Percentiles rank a stretch among this genome's conserved stretches.
These are phyloP conservation scores for Etheostoma nigrum DNA, from an alignment of 2,797 vertebrate species.

Conservation along the genomic window DNA sequence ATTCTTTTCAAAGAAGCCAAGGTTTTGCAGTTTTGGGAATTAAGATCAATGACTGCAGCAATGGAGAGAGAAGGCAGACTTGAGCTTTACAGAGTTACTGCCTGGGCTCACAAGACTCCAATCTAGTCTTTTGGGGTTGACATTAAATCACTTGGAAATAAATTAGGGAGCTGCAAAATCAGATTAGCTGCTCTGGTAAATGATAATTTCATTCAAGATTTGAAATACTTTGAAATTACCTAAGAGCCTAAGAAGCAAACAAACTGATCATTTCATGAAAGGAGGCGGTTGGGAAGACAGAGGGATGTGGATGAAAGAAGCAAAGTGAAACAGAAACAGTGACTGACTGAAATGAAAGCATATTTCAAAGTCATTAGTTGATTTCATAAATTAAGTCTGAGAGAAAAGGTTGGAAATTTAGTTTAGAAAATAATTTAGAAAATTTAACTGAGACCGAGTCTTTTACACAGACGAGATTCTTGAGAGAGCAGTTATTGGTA, in stretches of 20 bases:
- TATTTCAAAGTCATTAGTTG: constrained; percentile 15
- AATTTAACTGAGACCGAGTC: constrained; percentile 1
- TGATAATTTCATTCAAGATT: neutral
- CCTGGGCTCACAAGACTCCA: neutral
- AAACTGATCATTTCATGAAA: neutral
- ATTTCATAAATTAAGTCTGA: constrained; percentile 7
- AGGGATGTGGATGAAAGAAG: neutral
- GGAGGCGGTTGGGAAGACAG: neutral
- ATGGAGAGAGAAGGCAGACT: neutral
- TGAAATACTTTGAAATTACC: neutral
- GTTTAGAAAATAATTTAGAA: no score
- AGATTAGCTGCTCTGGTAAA: neutral
- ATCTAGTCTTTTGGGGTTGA: neutral
- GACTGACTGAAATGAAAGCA: constrained; percentile 34
- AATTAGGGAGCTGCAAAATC: neutral
- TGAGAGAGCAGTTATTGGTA: constrained; percentile 2
- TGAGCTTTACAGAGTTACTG: neutral
- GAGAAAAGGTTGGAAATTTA: neutral
- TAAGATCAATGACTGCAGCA: neutral
- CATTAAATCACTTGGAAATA: neutral
- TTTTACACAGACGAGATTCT: neutral
- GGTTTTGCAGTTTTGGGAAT: constrained; percentile 1
- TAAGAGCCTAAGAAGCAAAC: neutral
- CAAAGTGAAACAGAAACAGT: neutral
- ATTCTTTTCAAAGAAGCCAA: constrained; percentile 20